Evolutionary conservation across 2,113 vertebrate species (phyloP), one percentile per base, ranked within the genome.

Genomic region (Xerus inauris): DNA sequence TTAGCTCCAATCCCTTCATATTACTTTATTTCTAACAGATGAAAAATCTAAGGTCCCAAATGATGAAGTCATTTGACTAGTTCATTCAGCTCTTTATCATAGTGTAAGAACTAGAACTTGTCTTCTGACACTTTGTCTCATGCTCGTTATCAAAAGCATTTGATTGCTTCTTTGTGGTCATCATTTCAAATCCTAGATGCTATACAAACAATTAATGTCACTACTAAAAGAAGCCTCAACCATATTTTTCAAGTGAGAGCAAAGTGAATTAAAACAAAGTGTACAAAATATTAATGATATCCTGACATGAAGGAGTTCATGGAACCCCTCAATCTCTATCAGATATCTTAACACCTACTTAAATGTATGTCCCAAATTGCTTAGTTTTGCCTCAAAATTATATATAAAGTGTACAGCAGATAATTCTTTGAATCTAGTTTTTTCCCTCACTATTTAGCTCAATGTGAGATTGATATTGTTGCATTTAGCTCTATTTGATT

Each of bases 341-440:
- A 91, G 54, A 14, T 77, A 32, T 64, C n/a, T 88, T 89, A 89
- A 93, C 30, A 89, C 35, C 16, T 82, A 26, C 28, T 9, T 67
- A 87, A 51, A 13, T 73, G 35, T 28, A 8, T 11, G 69, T 42
- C 17, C 28, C 65, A 49, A 73, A 13, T n/a, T 94, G 11, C 59
- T 82, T 89, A 45, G 19, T 90, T 94, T 88, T 73, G 28, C 14
- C 75, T 89, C 13, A 82, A 77, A 75, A 65, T 12, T 54, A 12
- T 45, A 19, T 87, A 17, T 83, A 76, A 82, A 89, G 17, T 89
- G 0, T 89, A 72, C 11, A 26, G 12, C 32, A 82, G 38, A 40
- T 76, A 32, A 62, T 57, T 32, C 19, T 95, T 81, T 75, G 32
- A 94, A 83, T 88, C 38, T 85, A 65, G n/a, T 90, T 77, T 94